A percentile compares a stretch with the other conserved stretches of the same genome.
These are phyloP conservation scores for Pristionchus pacificus DNA, from an alignment of 1,140 invertebrate genomes.

Conservation along the genomic window DNA sequence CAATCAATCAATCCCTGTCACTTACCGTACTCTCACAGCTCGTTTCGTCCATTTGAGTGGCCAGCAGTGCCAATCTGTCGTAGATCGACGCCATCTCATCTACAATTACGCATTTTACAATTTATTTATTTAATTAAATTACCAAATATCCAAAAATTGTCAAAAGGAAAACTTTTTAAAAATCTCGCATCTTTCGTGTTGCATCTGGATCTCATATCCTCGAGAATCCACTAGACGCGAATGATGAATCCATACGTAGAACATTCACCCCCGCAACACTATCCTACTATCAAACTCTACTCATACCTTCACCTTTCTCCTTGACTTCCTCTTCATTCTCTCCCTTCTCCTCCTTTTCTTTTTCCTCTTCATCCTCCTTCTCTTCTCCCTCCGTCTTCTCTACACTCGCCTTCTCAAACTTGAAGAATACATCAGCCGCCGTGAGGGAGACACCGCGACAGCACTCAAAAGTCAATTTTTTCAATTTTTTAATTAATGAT, in stretches of 20 bases:
- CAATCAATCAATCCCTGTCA: no score
- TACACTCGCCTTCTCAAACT: not conserved
- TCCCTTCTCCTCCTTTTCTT: not conserved
- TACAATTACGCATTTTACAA: not conserved
- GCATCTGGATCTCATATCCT: no score
- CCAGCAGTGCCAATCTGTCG: not conserved
- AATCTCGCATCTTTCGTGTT: no score
- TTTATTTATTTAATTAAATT: not conserved
- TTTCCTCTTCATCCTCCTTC: not conserved
- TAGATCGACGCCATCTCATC: not conserved
- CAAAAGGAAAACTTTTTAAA: not conserved
- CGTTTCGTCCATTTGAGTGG: not conserved
- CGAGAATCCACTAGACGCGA: no score
- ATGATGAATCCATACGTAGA: no score
- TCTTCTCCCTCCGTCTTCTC: not conserved
- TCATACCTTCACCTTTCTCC: no score
- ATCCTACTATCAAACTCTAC: no score
- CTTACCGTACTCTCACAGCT: not conserved
- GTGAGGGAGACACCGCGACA: not conserved
- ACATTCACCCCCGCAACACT: no score
- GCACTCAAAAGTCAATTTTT: not conserved
- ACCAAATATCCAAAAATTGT: not conserved
- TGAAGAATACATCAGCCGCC: not conserved
- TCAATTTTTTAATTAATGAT: no score
- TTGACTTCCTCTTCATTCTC: no score